These are phyloP conservation scores for Dendrocincla tyrannina DNA, from an alignment of 2,797 vertebrate genomes.

Conservation along the genomic window DNA sequence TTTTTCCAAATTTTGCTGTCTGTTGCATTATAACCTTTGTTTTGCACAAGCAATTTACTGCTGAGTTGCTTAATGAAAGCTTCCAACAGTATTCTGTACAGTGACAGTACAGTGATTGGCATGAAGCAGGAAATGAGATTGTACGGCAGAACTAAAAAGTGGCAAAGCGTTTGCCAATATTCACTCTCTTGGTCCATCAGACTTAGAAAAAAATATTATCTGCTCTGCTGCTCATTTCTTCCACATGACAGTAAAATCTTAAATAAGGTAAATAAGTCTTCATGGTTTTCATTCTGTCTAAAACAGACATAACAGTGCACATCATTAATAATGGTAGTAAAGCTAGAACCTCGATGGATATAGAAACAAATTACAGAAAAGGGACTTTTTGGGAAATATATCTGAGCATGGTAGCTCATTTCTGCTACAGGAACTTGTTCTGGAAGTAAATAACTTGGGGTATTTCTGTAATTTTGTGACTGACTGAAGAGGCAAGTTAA, in stretches of 20 bases:
- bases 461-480: background rate
- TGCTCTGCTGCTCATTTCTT: conserved; percentile 28
- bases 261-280: background rate
- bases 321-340: background rate
- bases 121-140: conserved; percentile 26
- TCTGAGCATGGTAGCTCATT: background rate
- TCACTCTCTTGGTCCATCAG: background rate
- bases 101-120: background rate
- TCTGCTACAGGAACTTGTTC: background rate
- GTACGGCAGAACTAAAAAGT: conserved; percentile 1
- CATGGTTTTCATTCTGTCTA: background rate
- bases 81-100: background rate
- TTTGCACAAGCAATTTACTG: background rate
- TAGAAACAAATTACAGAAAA: background rate
- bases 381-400: background rate
- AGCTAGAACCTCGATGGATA: background rate
- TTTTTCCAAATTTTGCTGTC: background rate
- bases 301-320: background rate
- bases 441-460: background rate
- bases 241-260: background rate
- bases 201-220: background rate
- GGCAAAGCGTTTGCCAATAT: conserved; percentile 6
- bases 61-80: background rate
- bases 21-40: background rate
- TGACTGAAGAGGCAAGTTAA: background rate